Base-by-base conservation (phyloP, 1,140 invertebrate genomes). In the Andrena cerasifolii region DNA sequence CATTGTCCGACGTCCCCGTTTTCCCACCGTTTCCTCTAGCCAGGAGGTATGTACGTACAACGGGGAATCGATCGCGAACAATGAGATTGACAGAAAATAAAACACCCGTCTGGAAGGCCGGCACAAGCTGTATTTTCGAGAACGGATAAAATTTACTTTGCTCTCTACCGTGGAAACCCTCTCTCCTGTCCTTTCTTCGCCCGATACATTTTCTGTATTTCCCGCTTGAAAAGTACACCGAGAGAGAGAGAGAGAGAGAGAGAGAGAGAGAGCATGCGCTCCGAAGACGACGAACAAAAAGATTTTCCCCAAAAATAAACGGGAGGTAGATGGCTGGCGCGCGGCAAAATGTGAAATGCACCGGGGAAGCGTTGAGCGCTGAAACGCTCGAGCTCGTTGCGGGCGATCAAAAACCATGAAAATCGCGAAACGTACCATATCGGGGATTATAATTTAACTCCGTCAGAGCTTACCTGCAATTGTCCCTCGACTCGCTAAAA, bases 71-170 rank as follows among this genome's bases (percentile, higher is more conserved):
- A 73, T 73, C 70, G 70, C 36, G 21, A 51, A 21, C 43, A 47
- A 73, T 24, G 72, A 74, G 36, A 65, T 18, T 18, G 59, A 12
- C 36, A 36, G 26, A 63, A 74, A 66, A 74, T 66, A 66, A 74
- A 74, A 74, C 54, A 40, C 24, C 21, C 16, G 36, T 45, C 33
- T 14, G 31, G 24, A 54, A 49, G 36, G 31, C 4, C 16, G 31
- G 16, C 33, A 18, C 24, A 21, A 63, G 61, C 16, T 54, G 51
- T 56, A 63, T 40, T 31, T 65, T 54, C 14, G 26, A 33, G 40
- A 4, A 74, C 16, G 59, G 47, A 43, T 63, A 47, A 63, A 74
- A 74, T 53, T 47, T 53, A 63, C 47, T 74, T 74, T 54, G 31
- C 71, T 54, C n/a, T 24, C 40, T 43, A 74, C 72, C 33, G 24